Percentiles rank a stretch among this genome's conserved stretches.
phyloP scores from a whole-genome alignment of 2,797 vertebrate genomes.

The Gymnoscopelus microlampas region DNA sequence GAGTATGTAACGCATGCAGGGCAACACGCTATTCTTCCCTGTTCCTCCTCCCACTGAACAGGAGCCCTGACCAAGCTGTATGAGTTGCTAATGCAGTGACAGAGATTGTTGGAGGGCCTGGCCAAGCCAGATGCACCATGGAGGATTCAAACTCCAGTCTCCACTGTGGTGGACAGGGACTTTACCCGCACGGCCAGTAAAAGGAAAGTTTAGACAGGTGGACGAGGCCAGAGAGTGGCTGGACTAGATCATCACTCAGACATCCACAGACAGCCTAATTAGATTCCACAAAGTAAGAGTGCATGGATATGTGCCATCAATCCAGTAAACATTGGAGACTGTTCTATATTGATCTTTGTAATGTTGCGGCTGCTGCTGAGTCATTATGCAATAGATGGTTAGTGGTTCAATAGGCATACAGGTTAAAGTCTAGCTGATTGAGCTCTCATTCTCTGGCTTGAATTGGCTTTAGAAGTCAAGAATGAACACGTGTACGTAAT shows the following conservation, averaged over 20 bases:
- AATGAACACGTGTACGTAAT: slow-evolving; percentile 15
- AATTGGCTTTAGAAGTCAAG: slow-evolving; percentile 11
- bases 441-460: slow-evolving; percentile 21
- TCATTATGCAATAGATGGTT: slow-evolving; percentile 52
- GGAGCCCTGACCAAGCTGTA: too few relatives aligned
- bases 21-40: too few relatives aligned
- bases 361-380: slow-evolving; percentile 50
- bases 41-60: too few relatives aligned
- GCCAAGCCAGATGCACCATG: too few relatives aligned
- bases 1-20: too few relatives aligned
- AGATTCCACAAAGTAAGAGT: slow-evolving; percentile 51
- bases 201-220: slow-evolving; percentile 34
- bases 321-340: slow-evolving; percentile 47
- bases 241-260: slow-evolving; percentile 49
- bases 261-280: slow-evolving; percentile 52
- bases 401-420: slow-evolving; percentile 20
- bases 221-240: slow-evolving; percentile 27
- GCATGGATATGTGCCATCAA: slow-evolving; percentile 40
- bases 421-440: slow-evolving; percentile 21
- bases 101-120: too few relatives aligned
- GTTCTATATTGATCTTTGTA: slow-evolving; percentile 61
- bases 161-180: too few relatives aligned
- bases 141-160: too few relatives aligned
- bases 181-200: neutral
- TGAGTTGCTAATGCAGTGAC: too few relatives aligned